A percentile compares a stretch with the other conserved stretches of the same genome.
Conservation (phyloP, 2,888 invertebrate species). For the Eupeodes latifasciatus region DNA sequence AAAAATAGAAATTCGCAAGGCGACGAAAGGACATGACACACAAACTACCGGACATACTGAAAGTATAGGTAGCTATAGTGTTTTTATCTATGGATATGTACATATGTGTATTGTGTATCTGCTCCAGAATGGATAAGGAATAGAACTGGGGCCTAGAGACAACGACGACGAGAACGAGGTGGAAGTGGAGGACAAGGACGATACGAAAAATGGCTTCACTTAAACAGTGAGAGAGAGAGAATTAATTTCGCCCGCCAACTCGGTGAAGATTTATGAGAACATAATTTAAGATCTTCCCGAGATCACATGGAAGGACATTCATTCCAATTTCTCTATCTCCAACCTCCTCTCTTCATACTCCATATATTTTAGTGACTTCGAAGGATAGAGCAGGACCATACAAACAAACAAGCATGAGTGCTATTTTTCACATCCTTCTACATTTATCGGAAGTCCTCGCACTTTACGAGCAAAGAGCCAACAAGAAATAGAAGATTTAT, state of each 20-base stretch:
- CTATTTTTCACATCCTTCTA: constrained; percentile 71
- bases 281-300: constrained; percentile 77
- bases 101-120: constrained; percentile 33
- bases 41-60: constrained; percentile 54
- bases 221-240: constrained; percentile 71
- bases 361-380: background rate
- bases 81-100: background rate
- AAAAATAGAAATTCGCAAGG: constrained; percentile 69
- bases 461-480: constrained; percentile 70
- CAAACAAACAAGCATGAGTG: constrained; percentile 71
- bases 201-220: constrained; percentile 73
- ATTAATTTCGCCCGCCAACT: constrained; percentile 74
- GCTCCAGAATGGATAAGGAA: constrained; percentile 40
- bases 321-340: constrained; percentile 45
- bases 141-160: background rate
- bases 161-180: no score
- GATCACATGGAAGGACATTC: constrained; percentile 74
- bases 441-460: constrained; percentile 70
- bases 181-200: background rate
- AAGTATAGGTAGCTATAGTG: background rate
- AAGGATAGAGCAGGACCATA: constrained; percentile 34
- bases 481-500: constrained; percentile 57
- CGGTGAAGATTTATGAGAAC: constrained; percentile 77
- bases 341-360: background rate
- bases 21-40: constrained; percentile 72